phyloP scores from a whole-genome alignment of 2,797 vertebrate species.

The Menidia menidia region DNA sequence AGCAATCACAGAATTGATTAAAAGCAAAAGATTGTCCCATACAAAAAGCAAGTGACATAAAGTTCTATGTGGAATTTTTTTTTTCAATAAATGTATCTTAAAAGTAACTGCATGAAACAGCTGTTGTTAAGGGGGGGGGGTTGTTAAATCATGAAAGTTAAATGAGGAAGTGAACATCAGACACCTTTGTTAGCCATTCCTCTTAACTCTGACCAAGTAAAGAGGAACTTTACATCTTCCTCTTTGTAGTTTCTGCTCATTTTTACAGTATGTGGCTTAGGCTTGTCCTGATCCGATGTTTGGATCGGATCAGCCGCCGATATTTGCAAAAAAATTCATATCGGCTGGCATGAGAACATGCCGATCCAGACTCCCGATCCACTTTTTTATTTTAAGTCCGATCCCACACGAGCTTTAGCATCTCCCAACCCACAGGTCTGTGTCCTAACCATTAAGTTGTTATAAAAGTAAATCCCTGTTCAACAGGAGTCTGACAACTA shows the following conservation, averaged over 20 bases:
- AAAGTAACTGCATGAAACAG: slow-evolving; percentile 1
- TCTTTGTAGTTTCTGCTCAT: neutral
- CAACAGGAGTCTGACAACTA: too few relatives aligned
- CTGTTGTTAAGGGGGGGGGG: neutral
- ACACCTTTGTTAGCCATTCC: slow-evolving; percentile 24
- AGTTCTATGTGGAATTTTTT: neutral
- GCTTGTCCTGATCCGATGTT: too few relatives aligned
- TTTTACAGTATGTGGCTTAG: too few relatives aligned
- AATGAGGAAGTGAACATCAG: slow-evolving; percentile 45
- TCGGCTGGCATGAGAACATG: too few relatives aligned
- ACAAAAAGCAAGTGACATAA: neutral
- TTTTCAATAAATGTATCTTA: neutral
- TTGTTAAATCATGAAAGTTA: slow-evolving; percentile 2
- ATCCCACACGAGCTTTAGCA: too few relatives aligned
- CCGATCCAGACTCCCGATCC: too few relatives aligned
- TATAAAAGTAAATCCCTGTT: too few relatives aligned
- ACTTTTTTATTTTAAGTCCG: too few relatives aligned
- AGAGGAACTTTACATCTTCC: neutral
- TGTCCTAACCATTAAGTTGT: too few relatives aligned
- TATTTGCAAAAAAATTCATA: too few relatives aligned
- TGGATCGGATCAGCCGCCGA: too few relatives aligned
- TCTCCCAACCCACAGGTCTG: too few relatives aligned
- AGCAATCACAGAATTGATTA: neutral
- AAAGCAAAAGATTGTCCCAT: neutral
- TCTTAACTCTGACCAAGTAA: neutral